Base-by-base conservation (phyloP, 2,888 invertebrate genomes). In the Omphaloscelis lunosa region DNA sequence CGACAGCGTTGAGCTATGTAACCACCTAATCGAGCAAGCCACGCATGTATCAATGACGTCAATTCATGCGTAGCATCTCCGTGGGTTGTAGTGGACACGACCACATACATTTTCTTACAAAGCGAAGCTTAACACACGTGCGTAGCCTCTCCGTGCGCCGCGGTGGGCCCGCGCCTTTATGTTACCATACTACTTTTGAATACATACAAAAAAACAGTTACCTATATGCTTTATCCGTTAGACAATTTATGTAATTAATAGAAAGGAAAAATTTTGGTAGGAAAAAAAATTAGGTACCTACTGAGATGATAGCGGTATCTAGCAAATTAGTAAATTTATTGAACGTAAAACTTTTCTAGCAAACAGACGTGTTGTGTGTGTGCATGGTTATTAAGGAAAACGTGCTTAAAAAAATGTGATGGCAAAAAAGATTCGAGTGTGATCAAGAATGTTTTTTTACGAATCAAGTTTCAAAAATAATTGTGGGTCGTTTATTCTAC, bases 401-500 rank as follows among this genome's bases (percentile, higher is more conserved):
- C 34, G 62, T 56, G 34, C 23, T 56, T 12, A 48, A 29, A 29
- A 45, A 5, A 34, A 73, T 20, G 9, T 12, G 11, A 23, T 2
- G 8, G 17, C 23, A 39, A 76, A 76, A 62, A 51, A 41, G 0
- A 51, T 51, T 39, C 7, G 23, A 48, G n/a, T 29, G 9, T 61
- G 20, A 34, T 27, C 39, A n/a, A 23, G 11, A 29, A n/a, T 56
- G 12, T 45, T 61, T 61, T 27, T 41, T 11, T 3, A n/a, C 1
- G 1, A 72, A 51, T 72, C 15, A 51, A 39, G n/a, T 9, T 17
- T 61, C 15, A 34, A 34, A 61, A 67, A 45, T 29, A 62, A 20
- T 27, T 39, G 45, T n/a, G 56, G 23, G 1, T 56, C 27, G 34
- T 79, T 79, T 39, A 63, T 78, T 77, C 58, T n/a, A 20, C n/a